Percentiles rank a stretch among this genome's conserved stretches.
Evolutionary conservation across 1,140 invertebrate species (phyloP).

Genomic region (Lysiphlebus fabarum): DNA sequence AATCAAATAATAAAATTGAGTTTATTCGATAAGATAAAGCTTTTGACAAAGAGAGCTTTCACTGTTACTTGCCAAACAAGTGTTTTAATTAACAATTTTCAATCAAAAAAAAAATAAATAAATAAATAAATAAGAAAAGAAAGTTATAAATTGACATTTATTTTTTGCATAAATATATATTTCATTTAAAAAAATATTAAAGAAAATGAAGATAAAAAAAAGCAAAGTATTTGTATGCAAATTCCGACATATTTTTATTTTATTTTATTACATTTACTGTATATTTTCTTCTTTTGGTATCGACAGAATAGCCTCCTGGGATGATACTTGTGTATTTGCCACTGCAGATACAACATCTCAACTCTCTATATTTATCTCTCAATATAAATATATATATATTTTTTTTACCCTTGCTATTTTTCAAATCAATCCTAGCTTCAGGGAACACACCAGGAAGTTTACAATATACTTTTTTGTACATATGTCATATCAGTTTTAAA

Average conservation of each 20-base stretch:
- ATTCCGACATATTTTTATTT: background rate
- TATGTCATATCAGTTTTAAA: slow-evolving; percentile 1
- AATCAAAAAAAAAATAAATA: no score
- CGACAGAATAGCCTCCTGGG: background rate
- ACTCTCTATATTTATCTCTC: background rate
- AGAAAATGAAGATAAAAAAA: background rate
- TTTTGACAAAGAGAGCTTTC: no score
- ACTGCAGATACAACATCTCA: slow-evolving; percentile 6
- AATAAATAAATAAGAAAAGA: no score
- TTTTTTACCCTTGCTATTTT: background rate
- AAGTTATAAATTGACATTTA: no score
- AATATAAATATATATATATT: background rate
- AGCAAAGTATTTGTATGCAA: slow-evolving; percentile 2
- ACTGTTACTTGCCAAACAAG: no score
- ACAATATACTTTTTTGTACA: slow-evolving; percentile 13
- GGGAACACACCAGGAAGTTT: background rate
- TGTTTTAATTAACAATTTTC: background rate
- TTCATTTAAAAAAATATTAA: background rate
- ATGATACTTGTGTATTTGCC: slow-evolving; percentile 14
- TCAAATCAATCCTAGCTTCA: background rate
- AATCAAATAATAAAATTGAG: no score
- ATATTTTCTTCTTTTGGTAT: slow-evolving; percentile 1
- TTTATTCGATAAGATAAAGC: no score
- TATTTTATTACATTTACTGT: background rate
- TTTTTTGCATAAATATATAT: no score